Evolutionary conservation across 2,888 invertebrate species (phyloP), one percentile per base, ranked within the genome.

Genomic region (Exocentrus adspersus): DNA sequence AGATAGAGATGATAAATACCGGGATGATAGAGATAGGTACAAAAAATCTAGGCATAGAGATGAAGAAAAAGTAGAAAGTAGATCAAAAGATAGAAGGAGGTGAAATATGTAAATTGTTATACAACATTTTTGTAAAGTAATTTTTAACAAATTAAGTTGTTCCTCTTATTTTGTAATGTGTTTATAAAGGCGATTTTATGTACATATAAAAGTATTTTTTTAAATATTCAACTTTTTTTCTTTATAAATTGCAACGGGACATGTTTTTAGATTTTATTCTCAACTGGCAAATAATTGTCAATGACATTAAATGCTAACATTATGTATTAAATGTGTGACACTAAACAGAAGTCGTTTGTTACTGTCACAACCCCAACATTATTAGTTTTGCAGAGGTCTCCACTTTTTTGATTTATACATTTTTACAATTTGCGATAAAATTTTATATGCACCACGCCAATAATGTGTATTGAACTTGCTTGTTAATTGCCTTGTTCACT

Each of bases 51-150:
- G 77, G 53, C 74, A 77, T 60, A 66, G 72, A 19, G 77, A 77
- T 16, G 75, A 77, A 41, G 77, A 78, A 30, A 72, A 71, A 28
- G 64, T 73, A 16, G 77, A 77, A 19, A 74, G 75, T 54, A 64
- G 73, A 59, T 76, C 79, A 24, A 81, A 80, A 70, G 81, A 80
- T 71, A 70, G 78, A 42, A 67, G 81, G 62, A 80, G 80, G 69
- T 79, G 70, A 66, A 72, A 60, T 37, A 64, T 62, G 51, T 59
- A 60, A 57, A 50, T 9, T 52, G 43, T 50, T 41, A 43, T 30
- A 43, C 16, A 54, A 2, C 24, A 42, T 12, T n/a, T 45, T 48
- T 45, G 51, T 32, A 58, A 37, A 32, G 24, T 17, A 54, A 48
- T 37, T 61, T 43, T 54, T 43, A 54, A 21, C 43, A 30, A 37